Evolutionary conservation across 2,888 invertebrate genomes (phyloP), one percentile per base, ranked within the genome.

Genomic region (Pandemis heparana): DNA sequence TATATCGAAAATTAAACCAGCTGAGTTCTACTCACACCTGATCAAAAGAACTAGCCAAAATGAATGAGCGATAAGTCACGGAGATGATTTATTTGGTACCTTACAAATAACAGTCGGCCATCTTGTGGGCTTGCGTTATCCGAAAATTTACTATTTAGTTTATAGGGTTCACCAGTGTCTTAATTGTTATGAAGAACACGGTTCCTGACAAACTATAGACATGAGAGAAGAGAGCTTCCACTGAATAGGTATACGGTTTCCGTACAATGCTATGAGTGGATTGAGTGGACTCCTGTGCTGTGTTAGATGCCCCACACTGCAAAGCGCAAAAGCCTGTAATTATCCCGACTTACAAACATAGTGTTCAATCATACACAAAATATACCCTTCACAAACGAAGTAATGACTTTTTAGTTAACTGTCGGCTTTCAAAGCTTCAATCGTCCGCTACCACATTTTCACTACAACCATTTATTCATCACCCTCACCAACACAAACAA

Each of bases 81-180:
- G 82, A 85, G 88, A 87, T 86, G 84, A 82, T 87, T 87, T 86
- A 88, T 87, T 89, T 88, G 87, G 88, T 92, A 93, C 93, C 92
- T 93, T 92, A 94, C 92, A 90, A 94, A 92, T 89, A 93, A 92
- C 91, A 91, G 94, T 92, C 94, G 94, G 94, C 94, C 94, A 94
- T 94, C 91, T 94, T 94, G 94, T 92, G 88, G 93, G 91, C 92
- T 93, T 82, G 93, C 94, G 92, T 92, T 94, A 92, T 92, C 89
- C 92, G 92, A 92, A 87, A 90, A 86, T 84, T 86, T 88, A 85
- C 81, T 82, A 86, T 84, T 87, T 87, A 79, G 88, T 83, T 86
- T 87, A 78, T 88, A 88, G 81, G 77, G 82, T 86, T 86, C 86
- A 85, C 86, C 87, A 81, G 79, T 82, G 83, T 86, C 84, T 85